Evolutionary conservation across 2,797 vertebrate genomes (phyloP).

Genomic region (Meriones psammophilus): DNA sequence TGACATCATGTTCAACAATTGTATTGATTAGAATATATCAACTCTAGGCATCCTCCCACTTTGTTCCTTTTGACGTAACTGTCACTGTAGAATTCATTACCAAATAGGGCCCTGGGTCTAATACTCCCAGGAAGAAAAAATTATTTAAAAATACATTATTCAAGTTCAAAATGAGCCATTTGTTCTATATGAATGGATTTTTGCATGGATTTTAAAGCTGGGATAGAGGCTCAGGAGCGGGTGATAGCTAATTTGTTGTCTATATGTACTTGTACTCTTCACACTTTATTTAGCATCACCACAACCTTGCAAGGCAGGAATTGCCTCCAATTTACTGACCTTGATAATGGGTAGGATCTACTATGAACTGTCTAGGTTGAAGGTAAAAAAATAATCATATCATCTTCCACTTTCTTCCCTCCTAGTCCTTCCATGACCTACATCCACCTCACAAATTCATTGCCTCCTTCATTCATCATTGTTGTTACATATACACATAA

Average conservation of each 20-base stretch:
- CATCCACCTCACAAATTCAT: not conserved
- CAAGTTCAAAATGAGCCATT: not conserved
- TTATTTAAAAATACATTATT: not conserved
- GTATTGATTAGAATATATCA: slow-evolving; percentile 12
- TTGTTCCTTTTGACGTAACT: slow-evolving; percentile 7
- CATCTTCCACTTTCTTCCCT: not conserved
- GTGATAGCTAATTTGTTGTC: not conserved
- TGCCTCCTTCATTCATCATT: not conserved
- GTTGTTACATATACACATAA: not conserved
- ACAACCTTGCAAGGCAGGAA: not conserved
- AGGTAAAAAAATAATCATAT: not conserved
- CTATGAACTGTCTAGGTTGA: not conserved
- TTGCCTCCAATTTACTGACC: not conserved
- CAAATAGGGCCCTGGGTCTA: not conserved
- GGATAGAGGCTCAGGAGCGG: not conserved
- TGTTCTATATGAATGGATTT: not conserved
- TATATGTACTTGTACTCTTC: not conserved
- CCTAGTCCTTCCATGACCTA: not conserved
- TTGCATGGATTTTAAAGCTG: not conserved
- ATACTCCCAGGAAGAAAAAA: slow-evolving; percentile 3
- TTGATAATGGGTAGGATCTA: not conserved
- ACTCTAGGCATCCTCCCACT: not conserved
- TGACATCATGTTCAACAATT: slow-evolving; percentile 23
- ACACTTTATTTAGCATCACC: not conserved
- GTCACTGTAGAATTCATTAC: slow-evolving; percentile 29